Base-by-base conservation (phyloP, 2,113 vertebrate species). In the Anser brachyrhynchus region DNA sequence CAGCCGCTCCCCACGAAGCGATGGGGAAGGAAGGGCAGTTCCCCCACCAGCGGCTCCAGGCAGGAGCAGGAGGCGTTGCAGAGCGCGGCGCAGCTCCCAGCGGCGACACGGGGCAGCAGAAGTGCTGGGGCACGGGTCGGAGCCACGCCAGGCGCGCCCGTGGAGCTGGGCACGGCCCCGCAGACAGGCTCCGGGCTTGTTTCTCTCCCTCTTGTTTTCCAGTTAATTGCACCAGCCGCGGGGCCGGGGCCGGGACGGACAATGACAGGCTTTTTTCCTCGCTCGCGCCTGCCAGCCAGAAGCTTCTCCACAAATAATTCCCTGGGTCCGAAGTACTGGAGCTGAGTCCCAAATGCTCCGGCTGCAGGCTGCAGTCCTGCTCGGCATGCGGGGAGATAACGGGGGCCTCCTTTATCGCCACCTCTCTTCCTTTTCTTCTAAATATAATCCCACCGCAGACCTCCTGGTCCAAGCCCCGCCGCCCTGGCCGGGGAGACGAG, bases 231-330 rank as follows among this genome's bases (percentile, higher is more conserved):
- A 80, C 94, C 61, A 92, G 95, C 90, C 92, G 89, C 54, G 76
- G 74, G 91, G 91, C 90, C 81, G 1, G 85, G 88, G 95, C 61
- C 59, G 0, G 86, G 35, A 72, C 74, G 87, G 95, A 98, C 98
- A 98, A 98, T 97, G 95, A 96, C 41, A 4, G 75, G 94, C 96
- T 98, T 97, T 97, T 96, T 89, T 94, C 84, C 10, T 37, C 7
- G 35, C 84, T 96, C 78, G 29, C 10, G 49, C 73, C 52, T 22
- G 92, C 93, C 39, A 1, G 72, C 92, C 89, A 19, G 51, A n/a
- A 5, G 85, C 84, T 94, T 70, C 96, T 95, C 95, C 95, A 67
- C 86, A 91, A 87, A 71, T 20, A 44, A 4, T 5, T 52, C 19
- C 90, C 94, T 16, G 4, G 41, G 57, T 58, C 43, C 51, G 10